phyloP scores from a whole-genome alignment of 2,113 vertebrate genomes.

The Dromas ardeola region DNA sequence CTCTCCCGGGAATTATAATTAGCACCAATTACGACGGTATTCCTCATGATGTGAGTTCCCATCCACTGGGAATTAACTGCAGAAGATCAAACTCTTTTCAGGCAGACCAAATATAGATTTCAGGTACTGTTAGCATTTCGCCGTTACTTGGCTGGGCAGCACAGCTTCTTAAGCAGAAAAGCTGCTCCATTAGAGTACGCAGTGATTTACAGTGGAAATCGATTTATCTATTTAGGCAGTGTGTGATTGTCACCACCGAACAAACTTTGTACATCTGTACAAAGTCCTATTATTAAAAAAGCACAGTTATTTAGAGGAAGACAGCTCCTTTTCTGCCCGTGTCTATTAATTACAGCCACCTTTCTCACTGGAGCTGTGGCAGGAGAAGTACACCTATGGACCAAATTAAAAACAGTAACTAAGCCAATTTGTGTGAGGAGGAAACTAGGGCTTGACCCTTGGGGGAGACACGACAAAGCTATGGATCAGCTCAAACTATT shows the following conservation, averaged over 20 bases:
- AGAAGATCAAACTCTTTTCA: slow-evolving; percentile 4
- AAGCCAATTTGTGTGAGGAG: background rate
- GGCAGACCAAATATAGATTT: background rate
- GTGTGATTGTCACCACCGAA: background rate
- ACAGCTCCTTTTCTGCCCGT: background rate
- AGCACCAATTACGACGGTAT: background rate
- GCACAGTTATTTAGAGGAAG: background rate
- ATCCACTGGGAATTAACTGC: background rate
- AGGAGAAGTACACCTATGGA: background rate
- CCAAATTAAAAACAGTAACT: background rate
- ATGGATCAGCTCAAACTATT: background rate
- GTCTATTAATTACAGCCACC: background rate
- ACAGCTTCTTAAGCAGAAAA: background rate
- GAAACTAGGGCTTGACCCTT: background rate
- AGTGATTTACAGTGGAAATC: background rate
- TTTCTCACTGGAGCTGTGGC: background rate
- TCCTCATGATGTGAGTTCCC: slow-evolving; percentile 14
- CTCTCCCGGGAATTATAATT: slow-evolving; percentile 22
- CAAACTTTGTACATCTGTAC: background rate
- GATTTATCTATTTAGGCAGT: background rate
- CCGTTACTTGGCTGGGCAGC: background rate
- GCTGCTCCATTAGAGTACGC: background rate
- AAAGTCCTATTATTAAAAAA: background rate
- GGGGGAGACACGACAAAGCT: background rate
- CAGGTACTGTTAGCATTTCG: background rate